These are phyloP conservation scores for Acholoe squamosa DNA, from an alignment of 2,888 invertebrate genomes.

Conservation along the genomic window DNA sequence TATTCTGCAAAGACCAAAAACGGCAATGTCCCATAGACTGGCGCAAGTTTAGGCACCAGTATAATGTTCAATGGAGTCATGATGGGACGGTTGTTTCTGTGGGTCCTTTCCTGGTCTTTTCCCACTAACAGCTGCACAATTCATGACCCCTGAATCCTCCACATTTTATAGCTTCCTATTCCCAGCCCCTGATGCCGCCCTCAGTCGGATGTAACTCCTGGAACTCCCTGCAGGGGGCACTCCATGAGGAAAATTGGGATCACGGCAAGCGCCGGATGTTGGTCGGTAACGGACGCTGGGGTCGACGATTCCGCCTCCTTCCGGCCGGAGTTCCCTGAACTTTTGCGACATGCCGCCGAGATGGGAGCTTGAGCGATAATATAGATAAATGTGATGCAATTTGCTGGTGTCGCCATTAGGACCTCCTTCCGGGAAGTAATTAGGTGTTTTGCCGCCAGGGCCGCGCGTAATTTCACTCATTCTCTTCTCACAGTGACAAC, in stretches of 20 bases:
- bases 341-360: constrained; percentile 51
- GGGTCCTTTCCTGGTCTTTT: too few species aligned
- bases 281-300: neutral
- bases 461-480: constrained; percentile 60
- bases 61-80: too few species aligned
- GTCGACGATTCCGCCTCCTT: neutral
- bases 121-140: neutral
- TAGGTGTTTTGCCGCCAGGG: constrained; percentile 48
- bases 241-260: neutral
- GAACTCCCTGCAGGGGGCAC: neutral
- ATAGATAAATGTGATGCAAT: constrained; percentile 56
- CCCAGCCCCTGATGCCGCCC: neutral
- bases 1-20: too few species aligned
- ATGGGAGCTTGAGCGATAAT: constrained; percentile 17
- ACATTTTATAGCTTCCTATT: constrained; percentile 21
- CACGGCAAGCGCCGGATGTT: constrained; percentile 28
- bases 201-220: neutral
- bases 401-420: constrained; percentile 43
- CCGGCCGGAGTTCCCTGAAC: constrained; percentile 37
- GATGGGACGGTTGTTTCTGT: too few species aligned
- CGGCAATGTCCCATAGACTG: too few species aligned
- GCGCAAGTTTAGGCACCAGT: too few species aligned
- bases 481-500: constrained; percentile 27
- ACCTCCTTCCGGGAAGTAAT: neutral
- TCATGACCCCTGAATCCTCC: neutral